Evolutionary conservation across 2,888 invertebrate genomes (phyloP).

Genomic region (Halictus ligatus): DNA sequence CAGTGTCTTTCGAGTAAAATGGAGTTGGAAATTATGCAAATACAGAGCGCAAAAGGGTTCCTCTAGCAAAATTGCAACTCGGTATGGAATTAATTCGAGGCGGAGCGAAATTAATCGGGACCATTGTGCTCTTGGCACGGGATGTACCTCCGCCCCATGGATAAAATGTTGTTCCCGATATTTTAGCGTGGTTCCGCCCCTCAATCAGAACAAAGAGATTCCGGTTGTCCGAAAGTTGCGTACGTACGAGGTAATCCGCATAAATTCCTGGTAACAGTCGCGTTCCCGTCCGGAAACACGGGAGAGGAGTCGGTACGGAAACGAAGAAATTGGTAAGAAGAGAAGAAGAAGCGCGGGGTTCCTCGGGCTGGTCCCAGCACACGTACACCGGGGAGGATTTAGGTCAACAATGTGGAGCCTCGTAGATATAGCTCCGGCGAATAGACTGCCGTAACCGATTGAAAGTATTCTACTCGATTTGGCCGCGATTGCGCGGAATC

Average conservation of each 20-base stretch:
- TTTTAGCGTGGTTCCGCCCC: conserved; percentile 7
- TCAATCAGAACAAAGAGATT: conserved; percentile 26
- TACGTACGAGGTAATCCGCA: conserved; percentile 36
- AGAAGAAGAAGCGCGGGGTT: conserved; percentile 19
- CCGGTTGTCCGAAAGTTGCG: conserved; percentile 16
- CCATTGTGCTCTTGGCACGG: background rate
- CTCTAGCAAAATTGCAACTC: background rate
- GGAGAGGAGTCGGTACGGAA: conserved; percentile 24
- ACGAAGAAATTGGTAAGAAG: conserved; percentile 42
- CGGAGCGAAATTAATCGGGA: background rate
- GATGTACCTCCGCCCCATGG: background rate
- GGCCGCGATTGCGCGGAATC: conserved; percentile 64
- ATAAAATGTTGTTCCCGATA: background rate
- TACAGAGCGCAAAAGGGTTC: background rate
- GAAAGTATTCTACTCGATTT: conserved; percentile 72
- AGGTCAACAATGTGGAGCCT: conserved; percentile 66
- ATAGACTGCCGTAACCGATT: conserved; percentile 61
- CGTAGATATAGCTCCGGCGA: conserved; percentile 58
- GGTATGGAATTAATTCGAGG: background rate
- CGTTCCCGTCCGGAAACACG: conserved; percentile 25
- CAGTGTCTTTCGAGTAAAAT: background rate
- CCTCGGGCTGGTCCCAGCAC: conserved; percentile 27
- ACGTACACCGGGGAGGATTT: conserved; percentile 47
- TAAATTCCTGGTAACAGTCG: conserved; percentile 45
- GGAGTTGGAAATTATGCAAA: background rate